Evolutionary conservation across 2,888 invertebrate species (phyloP), one percentile per base, ranked within the genome.

Genomic region (Noctua janthe): DNA sequence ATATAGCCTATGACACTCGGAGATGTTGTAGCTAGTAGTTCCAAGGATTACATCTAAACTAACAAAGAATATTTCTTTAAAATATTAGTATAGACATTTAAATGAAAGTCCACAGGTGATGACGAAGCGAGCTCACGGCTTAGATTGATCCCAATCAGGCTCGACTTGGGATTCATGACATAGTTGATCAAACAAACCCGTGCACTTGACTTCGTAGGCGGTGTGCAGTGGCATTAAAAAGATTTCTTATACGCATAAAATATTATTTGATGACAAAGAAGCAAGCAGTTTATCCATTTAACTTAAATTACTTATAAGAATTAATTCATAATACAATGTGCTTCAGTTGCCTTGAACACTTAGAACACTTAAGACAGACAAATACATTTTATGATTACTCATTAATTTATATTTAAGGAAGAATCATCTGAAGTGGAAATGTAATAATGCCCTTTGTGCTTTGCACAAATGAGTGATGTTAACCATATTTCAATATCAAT

Each of bases 401-500:
- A 82, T 62, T 66, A 29, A 62, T 62, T 66, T 43, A 54, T 51
- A 72, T 70, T 66, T 56, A 51, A 35, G 47, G 66, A 51, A 49
- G 20, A 70, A 49, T 67, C 47, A 47, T 71, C 29, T 71, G 74
- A 81, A 70, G 49, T 64, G 43, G 72, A 82, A 81, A 39, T 8
- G 20, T 29, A 69, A 81, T 82, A 72, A 72, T 39, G 29, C 3
- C 39, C 43, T 73, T 64, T 43, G 54, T 54, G 2, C 10, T 7
- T 72, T 62, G n/a, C 17, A 49, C 15, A 54, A 54, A 67, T 74
- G 69, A 29, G 47, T 23, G 39, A 11, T 17, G 20, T 35, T 39
- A n/a, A n/a, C n/a, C 15, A 64, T 70, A 51, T 71, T 74, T 74
- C 56, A 43, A 59, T 15, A 35, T 75, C 51, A 7, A 29, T 43